These are phyloP conservation scores for Nebria salina DNA, from an alignment of 2,888 invertebrate genomes.

Conservation along the genomic window DNA sequence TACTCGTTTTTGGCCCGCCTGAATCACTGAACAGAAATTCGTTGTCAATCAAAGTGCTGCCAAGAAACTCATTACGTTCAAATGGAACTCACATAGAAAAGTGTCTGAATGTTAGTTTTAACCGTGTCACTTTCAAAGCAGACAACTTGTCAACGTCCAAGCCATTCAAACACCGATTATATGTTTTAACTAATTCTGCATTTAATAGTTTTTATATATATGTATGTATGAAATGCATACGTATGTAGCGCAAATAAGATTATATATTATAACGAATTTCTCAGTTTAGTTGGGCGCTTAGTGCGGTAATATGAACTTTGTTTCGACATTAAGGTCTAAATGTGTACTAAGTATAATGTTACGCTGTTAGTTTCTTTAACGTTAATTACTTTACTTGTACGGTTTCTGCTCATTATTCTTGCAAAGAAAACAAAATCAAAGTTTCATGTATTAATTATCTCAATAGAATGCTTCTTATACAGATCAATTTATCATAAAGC, in stretches of 20 bases:
- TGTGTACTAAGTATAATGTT: not conserved
- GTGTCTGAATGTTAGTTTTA: slow-evolving; percentile 34
- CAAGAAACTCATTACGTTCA: slow-evolving; percentile 34
- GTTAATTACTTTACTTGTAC: not conserved
- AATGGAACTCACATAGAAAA: slow-evolving; percentile 32
- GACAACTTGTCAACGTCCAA: not conserved
- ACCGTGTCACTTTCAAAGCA: slow-evolving; percentile 23
- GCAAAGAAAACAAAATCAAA: not conserved
- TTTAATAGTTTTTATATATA: not conserved
- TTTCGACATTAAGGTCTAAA: not conserved
- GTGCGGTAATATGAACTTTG: not conserved
- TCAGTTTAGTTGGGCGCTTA: not conserved
- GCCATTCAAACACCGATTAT: not conserved
- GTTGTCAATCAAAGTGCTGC: slow-evolving; percentile 35
- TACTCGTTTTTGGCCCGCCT: not conserved
- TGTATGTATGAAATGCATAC: not conserved
- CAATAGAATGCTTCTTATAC: too few relatives aligned
- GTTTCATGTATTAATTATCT: too few relatives aligned
- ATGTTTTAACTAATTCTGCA: not conserved
- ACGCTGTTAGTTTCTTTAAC: not conserved
- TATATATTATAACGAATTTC: not conserved
- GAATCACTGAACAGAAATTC: slow-evolving; percentile 24
- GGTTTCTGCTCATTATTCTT: not conserved
- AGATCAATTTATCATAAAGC: too few relatives aligned
- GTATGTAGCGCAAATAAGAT: not conserved